Conservation (phyloP, 1,140 invertebrate genomes). For the Hylaeus anthracinus region DNA sequence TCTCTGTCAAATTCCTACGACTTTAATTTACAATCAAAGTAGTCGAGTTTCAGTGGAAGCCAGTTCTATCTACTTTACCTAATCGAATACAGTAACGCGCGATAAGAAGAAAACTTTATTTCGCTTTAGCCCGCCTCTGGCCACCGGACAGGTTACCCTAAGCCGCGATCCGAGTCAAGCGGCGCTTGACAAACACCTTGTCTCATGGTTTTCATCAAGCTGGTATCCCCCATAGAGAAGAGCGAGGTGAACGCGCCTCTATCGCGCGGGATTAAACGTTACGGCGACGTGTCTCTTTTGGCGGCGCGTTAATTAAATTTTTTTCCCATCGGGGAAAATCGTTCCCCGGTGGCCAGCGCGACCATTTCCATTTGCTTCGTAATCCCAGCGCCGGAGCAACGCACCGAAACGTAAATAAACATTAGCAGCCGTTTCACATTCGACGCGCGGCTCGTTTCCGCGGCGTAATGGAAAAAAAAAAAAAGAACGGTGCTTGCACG, state of each 20-base stretch:
- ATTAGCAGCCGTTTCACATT: constrained; percentile 23
- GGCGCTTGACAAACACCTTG: not conserved
- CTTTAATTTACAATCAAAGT: no score
- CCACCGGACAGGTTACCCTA: no score
- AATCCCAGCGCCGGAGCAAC: constrained; percentile 14
- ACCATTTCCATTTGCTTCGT: constrained; percentile 12
- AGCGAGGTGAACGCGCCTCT: not conserved
- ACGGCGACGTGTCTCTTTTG: not conserved
- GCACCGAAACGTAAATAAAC: constrained; percentile 35
- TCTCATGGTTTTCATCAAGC: no score
- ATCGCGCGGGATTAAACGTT: not conserved
- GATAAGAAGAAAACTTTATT: no score
- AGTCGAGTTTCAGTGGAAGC: no score
- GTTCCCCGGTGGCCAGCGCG: not conserved
- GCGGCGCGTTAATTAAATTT: constrained; percentile 1
- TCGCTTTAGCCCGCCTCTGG: no score
- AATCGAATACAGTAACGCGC: no score
- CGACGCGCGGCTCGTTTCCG: constrained; percentile 32
- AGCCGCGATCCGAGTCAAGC: no score
- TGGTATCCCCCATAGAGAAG: not conserved
- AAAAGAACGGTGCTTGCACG: constrained; percentile 17
- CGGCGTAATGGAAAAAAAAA: no score
- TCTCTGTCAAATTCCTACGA: no score
- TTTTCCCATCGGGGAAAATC: not conserved
- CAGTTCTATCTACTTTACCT: no score